Percentiles rank a stretch among this genome's conserved stretches.
These are phyloP conservation scores for Maniola hyperantus DNA, from an alignment of 2,888 invertebrate species.

Conservation along the genomic window DNA sequence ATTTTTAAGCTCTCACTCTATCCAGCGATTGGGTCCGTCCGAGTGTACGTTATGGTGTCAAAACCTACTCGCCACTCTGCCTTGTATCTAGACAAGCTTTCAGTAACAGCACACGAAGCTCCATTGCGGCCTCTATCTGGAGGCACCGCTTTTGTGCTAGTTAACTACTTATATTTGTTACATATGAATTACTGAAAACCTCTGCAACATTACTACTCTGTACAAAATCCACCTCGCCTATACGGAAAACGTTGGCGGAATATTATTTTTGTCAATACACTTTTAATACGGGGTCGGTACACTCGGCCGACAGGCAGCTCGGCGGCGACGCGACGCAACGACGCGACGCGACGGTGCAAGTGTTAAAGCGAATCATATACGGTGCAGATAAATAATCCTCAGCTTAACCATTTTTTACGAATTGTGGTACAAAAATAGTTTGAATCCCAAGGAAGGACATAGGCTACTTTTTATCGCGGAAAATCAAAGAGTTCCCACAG, in stretches of 20 bases:
- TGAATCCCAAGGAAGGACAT: too few relatives aligned
- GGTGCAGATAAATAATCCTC: too few relatives aligned
- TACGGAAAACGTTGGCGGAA: slow-evolving; percentile 45
- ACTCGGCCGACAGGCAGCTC: slow-evolving; percentile 18
- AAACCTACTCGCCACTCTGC: too few relatives aligned
- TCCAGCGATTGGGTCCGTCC: too few relatives aligned
- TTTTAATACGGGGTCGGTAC: slow-evolving; percentile 42
- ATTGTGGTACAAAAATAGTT: neutral
- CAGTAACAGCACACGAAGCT: too few relatives aligned
- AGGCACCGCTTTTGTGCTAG: too few relatives aligned
- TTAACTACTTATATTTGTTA: neutral
- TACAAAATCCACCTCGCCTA: slow-evolving; percentile 29
- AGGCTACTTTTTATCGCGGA: too few relatives aligned
- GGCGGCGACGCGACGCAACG: neutral
- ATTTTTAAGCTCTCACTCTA: too few relatives aligned
- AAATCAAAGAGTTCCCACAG: too few relatives aligned
- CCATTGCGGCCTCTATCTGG: too few relatives aligned
- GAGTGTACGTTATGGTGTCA: too few relatives aligned
- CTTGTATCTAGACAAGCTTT: too few relatives aligned
- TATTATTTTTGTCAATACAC: slow-evolving; percentile 49
- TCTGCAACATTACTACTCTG: slow-evolving; percentile 24
- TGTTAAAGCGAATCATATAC: neutral
- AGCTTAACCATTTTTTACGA: neutral
- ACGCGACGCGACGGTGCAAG: neutral
- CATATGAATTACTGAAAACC: neutral